Base-by-base conservation (phyloP, 2,113 vertebrate species). In the Pristiophorus japonicus region DNA sequence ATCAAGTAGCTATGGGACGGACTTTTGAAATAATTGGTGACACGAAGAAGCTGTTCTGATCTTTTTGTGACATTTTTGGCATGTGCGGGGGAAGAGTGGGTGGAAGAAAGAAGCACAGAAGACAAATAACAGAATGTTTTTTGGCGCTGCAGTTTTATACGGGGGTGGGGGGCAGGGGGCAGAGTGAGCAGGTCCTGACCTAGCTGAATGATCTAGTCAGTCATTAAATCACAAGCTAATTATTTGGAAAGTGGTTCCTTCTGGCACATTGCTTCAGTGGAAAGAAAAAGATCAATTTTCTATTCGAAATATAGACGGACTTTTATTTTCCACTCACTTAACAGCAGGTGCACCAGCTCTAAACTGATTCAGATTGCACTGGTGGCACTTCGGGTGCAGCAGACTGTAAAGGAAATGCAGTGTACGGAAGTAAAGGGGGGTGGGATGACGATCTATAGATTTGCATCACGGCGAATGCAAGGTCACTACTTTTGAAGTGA, bases 231-330 rank as follows among this genome's bases (percentile, higher is more conserved):
- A 30, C 47, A 87, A 51, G 84, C 42, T 30, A 87, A 27, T 87
- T 87, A 87, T 87, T 87, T 51, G 84, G 45, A 51, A 51, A 87
- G 84, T 87, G 47, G 81, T 8, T 85, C 81, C 18, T 47, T 45
- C 20, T 85, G 81, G 42, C 81, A 85, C 0, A 22, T 24, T 85
- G 81, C 42, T 24, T 45, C 84, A 11, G 22, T 11, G 45, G 84
- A 51, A 87, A 51, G 84, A 87, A 27, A 51, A 87, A 51, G 84
- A 87, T 87, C 45, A 87, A 87, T 51, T 51, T 87, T 87, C 84
- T 30, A 51, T 51, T 87, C 42, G 12, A 51, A 87, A 22, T 14
- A 45, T 42, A 16, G 78, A 42, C 3, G 16, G 16, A 42, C 38
- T 81, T 45, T 38, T 70, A 81, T 20, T 42, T 81, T 81, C 38